Evolutionary conservation across 2,797 vertebrate species (phyloP).

Genomic region (Rhincodon typus): DNA sequence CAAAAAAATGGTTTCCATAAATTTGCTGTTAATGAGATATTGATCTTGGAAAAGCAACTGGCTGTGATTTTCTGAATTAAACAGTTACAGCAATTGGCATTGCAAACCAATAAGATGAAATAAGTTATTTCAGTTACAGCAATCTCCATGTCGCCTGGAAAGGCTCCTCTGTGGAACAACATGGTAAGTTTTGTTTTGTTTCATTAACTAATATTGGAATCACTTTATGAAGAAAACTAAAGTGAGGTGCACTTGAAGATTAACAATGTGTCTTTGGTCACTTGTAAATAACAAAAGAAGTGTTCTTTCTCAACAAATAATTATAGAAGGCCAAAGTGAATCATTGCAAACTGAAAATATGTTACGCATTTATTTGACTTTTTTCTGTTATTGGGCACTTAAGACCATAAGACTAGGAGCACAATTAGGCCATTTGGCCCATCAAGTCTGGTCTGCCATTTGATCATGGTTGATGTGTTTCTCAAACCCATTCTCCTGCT

Average conservation of each 20-base stretch:
- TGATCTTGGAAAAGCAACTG: slow-evolving; percentile 25
- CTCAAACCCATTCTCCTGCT: too few species aligned
- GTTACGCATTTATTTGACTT: background rate
- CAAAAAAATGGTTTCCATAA: background rate
- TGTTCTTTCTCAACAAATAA: background rate
- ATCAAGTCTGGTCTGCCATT: too few species aligned
- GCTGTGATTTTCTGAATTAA: slow-evolving; percentile 36
- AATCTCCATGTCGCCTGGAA: background rate
- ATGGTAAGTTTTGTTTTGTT: background rate
- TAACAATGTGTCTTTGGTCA: background rate
- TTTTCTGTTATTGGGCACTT: background rate
- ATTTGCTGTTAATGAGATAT: slow-evolving; percentile 38
- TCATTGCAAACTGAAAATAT: background rate
- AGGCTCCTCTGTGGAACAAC: background rate
- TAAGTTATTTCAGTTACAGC: background rate
- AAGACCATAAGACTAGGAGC: background rate
- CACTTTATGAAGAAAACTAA: background rate
- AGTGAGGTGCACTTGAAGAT: background rate
- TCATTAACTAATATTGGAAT: background rate
- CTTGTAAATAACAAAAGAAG: background rate
- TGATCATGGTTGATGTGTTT: too few species aligned
- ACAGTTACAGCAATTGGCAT: background rate
- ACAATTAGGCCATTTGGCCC: too few species aligned
- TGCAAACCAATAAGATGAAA: background rate
- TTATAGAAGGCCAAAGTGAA: background rate